A percentile compares a stretch with the other conserved stretches of the same genome.
Evolutionary conservation across 2,113 vertebrate genomes (phyloP).

Genomic region (Coturnix japonica): DNA sequence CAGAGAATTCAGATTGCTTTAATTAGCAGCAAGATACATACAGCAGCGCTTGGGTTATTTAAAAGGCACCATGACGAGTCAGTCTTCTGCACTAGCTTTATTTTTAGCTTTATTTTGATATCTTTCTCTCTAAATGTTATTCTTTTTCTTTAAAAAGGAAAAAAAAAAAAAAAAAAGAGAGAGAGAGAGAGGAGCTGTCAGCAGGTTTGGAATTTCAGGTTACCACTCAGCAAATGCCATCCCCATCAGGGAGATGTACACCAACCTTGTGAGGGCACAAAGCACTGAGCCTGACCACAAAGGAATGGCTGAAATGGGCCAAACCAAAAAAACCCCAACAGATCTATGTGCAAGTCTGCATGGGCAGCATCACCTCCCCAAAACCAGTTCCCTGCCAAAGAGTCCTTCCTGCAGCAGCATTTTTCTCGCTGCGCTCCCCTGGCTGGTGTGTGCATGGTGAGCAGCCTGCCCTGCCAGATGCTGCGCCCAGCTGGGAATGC

Average conservation of each 20-base stretch:
- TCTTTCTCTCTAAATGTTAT: not conserved
- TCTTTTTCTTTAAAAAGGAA: not conserved
- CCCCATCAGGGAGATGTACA: not conserved
- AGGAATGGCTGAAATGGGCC: not conserved
- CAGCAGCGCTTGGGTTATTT: constrained; percentile 43
- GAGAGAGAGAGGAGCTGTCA: not conserved
- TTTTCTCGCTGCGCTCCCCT: not conserved
- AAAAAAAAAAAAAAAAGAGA: not conserved
- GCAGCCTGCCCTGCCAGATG: not conserved
- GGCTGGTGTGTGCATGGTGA: not conserved
- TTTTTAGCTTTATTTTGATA: constrained; percentile 55
- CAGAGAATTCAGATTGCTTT: constrained; percentile 58
- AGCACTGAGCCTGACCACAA: not conserved
- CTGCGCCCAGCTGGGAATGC: not conserved
- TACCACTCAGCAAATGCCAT: not conserved
- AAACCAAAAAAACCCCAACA: not conserved
- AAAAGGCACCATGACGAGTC: not conserved
- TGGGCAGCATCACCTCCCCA: not conserved
- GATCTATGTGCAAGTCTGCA: not conserved
- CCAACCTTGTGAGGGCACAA: not conserved
- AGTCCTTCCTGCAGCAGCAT: not conserved
- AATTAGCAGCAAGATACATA: constrained; percentile 62
- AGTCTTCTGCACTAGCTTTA: constrained; percentile 14
- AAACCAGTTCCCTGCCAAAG: not conserved
- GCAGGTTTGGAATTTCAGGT: not conserved